Evolutionary conservation across 1,140 invertebrate genomes (phyloP).

Genomic region (Trinorchestia longiramus): DNA sequence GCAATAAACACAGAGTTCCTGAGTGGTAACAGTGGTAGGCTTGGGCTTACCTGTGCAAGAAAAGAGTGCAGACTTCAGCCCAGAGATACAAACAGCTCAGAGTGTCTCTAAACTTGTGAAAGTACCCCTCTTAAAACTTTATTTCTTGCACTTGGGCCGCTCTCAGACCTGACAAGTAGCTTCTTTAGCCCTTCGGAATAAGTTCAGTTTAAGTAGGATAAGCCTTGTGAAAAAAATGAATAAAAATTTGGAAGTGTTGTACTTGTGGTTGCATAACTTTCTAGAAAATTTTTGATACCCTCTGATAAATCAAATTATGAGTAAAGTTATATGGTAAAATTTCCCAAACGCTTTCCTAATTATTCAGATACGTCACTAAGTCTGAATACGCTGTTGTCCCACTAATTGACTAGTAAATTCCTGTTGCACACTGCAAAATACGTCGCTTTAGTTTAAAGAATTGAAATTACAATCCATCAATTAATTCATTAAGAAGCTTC

Average conservation of each 20-base stretch:
- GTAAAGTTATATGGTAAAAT: not conserved
- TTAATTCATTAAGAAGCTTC: not conserved
- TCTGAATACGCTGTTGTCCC: not conserved
- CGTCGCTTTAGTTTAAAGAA: not conserved
- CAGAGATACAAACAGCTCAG: not conserved
- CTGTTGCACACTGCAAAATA: not conserved
- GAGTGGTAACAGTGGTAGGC: conserved; percentile 7
- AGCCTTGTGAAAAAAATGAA: not conserved
- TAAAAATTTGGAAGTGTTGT: not conserved
- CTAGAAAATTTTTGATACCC: not conserved
- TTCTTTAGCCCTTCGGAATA: not conserved
- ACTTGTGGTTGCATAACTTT: not conserved
- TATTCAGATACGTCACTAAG: not conserved
- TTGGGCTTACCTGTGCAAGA: not conserved
- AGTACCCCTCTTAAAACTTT: conserved; percentile 22
- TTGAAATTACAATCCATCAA: not conserved
- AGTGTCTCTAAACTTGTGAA: not conserved
- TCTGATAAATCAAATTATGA: not conserved
- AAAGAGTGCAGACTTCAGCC: not conserved
- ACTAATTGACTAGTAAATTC: not conserved
- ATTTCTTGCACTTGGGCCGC: not conserved
- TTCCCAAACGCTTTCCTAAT: not conserved
- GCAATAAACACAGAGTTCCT: not conserved
- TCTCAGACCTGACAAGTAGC: conserved; percentile 3
- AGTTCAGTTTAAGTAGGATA: not conserved